Percentiles rank a stretch among this genome's conserved stretches.
Conservation (phyloP, 2,113 vertebrate species). For the Hyaena hyaena region DNA sequence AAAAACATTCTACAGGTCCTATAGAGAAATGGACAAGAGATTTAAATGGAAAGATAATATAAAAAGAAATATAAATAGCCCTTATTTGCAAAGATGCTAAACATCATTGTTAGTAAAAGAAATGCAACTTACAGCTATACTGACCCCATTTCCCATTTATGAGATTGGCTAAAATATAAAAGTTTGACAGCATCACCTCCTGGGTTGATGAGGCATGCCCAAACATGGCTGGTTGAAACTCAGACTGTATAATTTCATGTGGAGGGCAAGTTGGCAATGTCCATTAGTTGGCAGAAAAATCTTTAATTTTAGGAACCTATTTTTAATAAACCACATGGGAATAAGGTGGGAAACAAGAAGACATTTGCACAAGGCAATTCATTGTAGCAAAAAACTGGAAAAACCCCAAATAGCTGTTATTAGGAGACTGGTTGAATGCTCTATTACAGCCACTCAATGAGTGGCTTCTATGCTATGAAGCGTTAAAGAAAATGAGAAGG, state of each 20-base stretch:
- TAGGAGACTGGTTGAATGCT: background rate
- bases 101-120: background rate
- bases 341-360: background rate
- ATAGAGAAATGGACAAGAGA: background rate
- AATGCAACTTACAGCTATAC: background rate
- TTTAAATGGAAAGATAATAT: background rate
- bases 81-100: background rate
- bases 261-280: background rate
- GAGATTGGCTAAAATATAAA: background rate
- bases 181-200: background rate
- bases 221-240: background rate
- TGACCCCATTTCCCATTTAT: background rate
- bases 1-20: background rate
- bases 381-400: background rate
- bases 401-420: background rate
- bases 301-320: background rate
- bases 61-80: background rate
- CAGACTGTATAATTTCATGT: background rate
- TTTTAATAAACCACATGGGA: background rate
- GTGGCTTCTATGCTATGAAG: background rate
- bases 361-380: background rate
- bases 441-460: background rate
- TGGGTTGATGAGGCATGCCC: background rate
- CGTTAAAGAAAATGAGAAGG: background rate
- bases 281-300: background rate